A percentile compares a stretch with the other conserved stretches of the same genome.
These are phyloP conservation scores for Cantharis rustica DNA, from an alignment of 2,888 invertebrate species.

Conservation along the genomic window DNA sequence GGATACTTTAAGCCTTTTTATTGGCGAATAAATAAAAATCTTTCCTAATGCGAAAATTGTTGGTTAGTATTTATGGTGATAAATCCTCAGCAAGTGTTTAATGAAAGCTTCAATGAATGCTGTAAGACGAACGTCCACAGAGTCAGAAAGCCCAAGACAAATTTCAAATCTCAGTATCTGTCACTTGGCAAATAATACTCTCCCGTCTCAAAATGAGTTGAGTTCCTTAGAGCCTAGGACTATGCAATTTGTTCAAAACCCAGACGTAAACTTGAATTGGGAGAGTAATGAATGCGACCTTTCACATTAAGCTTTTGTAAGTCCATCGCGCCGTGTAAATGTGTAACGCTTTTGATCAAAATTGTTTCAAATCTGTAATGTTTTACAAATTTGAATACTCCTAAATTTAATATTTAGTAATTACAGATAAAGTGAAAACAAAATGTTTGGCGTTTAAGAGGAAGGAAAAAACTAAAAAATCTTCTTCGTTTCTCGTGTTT, in stretches of 20 bases:
- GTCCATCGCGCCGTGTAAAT: slow-evolving; percentile 7
- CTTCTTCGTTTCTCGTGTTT: neutral
- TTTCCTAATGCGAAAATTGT: neutral
- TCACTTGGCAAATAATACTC: slow-evolving; percentile 21
- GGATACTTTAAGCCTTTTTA: neutral
- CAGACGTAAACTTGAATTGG: slow-evolving; percentile 19
- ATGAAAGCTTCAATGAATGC: slow-evolving; percentile 6
- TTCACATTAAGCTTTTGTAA: slow-evolving; percentile 18
- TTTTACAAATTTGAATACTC: neutral
- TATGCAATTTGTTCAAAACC: slow-evolving; percentile 18
- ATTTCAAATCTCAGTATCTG: slow-evolving; percentile 23
- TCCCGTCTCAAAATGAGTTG: slow-evolving; percentile 19
- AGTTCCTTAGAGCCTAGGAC: slow-evolving; percentile 19
- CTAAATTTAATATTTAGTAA: neutral
- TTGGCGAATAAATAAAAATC: neutral
- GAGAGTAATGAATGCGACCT: slow-evolving; percentile 20
- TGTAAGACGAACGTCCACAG: neutral
- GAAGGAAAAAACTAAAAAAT: neutral
- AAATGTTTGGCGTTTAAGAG: neutral
- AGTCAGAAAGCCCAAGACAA: slow-evolving; percentile 17
- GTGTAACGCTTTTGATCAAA: neutral
- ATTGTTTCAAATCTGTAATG: neutral
- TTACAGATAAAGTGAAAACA: neutral
- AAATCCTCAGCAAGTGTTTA: slow-evolving; percentile 6
- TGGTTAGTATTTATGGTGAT: neutral